These are phyloP conservation scores for Vanessa tameamea DNA, from an alignment of 1,140 invertebrate genomes.

Conservation along the genomic window DNA sequence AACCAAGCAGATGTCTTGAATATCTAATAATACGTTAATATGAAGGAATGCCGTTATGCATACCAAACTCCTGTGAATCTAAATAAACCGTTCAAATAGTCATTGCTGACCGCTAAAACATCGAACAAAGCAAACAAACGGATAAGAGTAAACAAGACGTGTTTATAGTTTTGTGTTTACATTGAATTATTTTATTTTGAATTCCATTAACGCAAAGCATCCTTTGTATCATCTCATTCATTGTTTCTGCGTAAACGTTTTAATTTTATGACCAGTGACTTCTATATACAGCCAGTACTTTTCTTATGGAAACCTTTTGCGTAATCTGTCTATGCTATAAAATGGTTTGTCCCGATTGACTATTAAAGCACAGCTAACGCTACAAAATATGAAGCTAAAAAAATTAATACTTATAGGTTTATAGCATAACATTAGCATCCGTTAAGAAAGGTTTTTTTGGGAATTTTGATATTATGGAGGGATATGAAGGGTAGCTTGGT, in stretches of 20 bases:
- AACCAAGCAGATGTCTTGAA: too few species aligned
- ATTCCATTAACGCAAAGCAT: constrained; percentile 23
- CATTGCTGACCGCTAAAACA: constrained; percentile 25
- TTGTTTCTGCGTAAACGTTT: neutral
- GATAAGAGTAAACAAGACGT: constrained; percentile 26
- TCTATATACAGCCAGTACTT: neutral
- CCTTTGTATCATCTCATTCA: constrained; percentile 11
- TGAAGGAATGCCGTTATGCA: neutral
- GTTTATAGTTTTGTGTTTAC: constrained; percentile 25
- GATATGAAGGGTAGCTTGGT: too few species aligned
- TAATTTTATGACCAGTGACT: neutral
- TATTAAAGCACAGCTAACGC: too few species aligned
- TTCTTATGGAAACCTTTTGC: neutral
- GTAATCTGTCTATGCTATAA: too few species aligned
- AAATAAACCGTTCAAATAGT: neutral
- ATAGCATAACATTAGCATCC: too few species aligned
- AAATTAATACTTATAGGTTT: too few species aligned
- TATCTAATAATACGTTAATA: neutral
- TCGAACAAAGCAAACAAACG: constrained; percentile 20
- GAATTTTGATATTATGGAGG: too few species aligned
- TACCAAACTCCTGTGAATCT: neutral
- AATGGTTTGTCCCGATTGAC: too few species aligned
- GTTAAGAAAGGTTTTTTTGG: too few species aligned
- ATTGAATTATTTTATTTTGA: constrained; percentile 35
- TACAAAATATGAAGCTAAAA: too few species aligned